Percentiles rank a stretch among this genome's conserved stretches.
These are phyloP conservation scores for Drosophila suboccidentalis DNA, from an alignment of 2,888 invertebrate genomes.

Conservation along the genomic window DNA sequence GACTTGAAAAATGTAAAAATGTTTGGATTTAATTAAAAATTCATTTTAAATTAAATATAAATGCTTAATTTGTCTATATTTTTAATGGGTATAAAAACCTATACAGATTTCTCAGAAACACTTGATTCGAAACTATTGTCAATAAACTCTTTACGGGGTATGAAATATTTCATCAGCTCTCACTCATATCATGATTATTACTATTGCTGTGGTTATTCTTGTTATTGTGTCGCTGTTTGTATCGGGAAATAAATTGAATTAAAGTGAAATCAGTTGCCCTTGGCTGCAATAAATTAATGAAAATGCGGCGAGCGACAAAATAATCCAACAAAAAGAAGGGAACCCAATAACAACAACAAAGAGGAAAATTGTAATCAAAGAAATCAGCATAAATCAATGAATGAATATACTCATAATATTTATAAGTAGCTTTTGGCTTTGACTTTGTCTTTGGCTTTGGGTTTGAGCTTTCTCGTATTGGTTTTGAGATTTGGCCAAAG, in stretches of 20 bases:
- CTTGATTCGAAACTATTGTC: neutral
- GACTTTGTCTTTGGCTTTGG: neutral
- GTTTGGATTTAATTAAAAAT: too few species aligned
- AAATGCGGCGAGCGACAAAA: conserved; percentile 54
- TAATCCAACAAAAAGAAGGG: conserved; percentile 21
- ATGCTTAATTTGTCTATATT: too few species aligned
- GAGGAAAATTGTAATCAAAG: conserved; percentile 51
- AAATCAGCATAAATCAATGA: conserved; percentile 72
- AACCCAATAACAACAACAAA: conserved; percentile 17
- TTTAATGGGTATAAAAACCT: too few species aligned
- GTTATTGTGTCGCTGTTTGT: conserved; percentile 37
- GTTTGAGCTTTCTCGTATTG: neutral
- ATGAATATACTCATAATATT: conserved; percentile 11
- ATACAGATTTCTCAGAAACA: too few species aligned
- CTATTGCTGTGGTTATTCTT: conserved; percentile 23
- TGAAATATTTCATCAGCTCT: neutral
- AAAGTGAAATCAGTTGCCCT: conserved; percentile 78
- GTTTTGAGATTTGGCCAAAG: conserved; percentile 1
- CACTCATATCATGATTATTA: conserved; percentile 18
- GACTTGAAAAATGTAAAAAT: too few species aligned
- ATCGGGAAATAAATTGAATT: conserved; percentile 78
- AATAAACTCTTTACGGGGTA: conserved; percentile 21
- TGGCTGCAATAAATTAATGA: conserved; percentile 76
- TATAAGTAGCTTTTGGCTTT: conserved; percentile 22
- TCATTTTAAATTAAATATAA: too few species aligned